These are phyloP conservation scores for Pogona vitticeps DNA, from an alignment of 2,113 vertebrate species.

Conservation along the genomic window DNA sequence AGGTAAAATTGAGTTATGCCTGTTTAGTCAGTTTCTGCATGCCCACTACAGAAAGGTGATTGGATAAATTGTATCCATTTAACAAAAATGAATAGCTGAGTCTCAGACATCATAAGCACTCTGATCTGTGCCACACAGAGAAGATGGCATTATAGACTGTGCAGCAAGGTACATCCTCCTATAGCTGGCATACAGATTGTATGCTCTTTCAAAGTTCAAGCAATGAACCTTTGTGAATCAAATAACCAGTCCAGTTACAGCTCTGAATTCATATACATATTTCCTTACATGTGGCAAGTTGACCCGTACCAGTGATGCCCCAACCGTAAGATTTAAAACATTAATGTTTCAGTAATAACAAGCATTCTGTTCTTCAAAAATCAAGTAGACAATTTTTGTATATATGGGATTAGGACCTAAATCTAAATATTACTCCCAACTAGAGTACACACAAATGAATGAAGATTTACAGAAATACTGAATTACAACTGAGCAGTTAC, in stretches of 20 bases:
- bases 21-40: neutral
- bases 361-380: neutral
- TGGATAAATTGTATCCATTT: neutral
- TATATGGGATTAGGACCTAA: neutral
- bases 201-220: neutral
- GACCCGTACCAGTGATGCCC: neutral
- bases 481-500: no score
- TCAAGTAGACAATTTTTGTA: neutral
- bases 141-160: neutral
- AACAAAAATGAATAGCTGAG: neutral
- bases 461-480: no score
- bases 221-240: neutral
- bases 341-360: neutral
- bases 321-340: neutral
- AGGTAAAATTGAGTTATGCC: neutral
- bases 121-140: neutral
- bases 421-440: neutral
- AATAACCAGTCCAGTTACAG: neutral
- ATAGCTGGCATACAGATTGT: neutral
- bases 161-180: neutral
- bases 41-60: neutral
- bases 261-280: neutral
- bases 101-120: neutral
- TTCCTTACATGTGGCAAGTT: neutral
- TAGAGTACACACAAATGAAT: neutral